Evolutionary conservation across 2,797 vertebrate species (phyloP).

Genomic region (Iguana delicatissima): DNA sequence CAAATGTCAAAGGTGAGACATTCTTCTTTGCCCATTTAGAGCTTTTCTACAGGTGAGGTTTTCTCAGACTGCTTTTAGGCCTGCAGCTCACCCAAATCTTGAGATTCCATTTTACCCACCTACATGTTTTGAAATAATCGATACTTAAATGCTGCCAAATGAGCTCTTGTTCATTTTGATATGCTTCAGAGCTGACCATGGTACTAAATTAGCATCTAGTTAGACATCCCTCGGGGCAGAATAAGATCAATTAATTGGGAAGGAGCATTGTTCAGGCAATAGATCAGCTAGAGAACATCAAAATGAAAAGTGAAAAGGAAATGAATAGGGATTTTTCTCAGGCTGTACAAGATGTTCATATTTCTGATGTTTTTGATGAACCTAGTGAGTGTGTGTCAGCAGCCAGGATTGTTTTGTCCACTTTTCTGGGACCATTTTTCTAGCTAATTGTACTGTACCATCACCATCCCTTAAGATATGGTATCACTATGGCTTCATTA

Average conservation of each 20-base stretch:
- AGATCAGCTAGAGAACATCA: slow-evolving; percentile 8
- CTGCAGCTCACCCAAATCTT: slow-evolving; percentile 7
- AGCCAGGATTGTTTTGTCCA: neutral
- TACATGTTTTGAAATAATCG: slow-evolving; percentile 8
- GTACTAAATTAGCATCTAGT: slow-evolving; percentile 62
- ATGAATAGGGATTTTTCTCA: slow-evolving; percentile 15
- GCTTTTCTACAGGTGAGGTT: neutral
- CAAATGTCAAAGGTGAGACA: neutral
- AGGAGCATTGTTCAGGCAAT: neutral
- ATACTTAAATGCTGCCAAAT: slow-evolving; percentile 16
- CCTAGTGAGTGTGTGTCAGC: neutral
- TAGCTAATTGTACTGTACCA: neutral
- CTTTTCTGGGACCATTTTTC: neutral
- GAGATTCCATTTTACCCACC: rapidly evolving
- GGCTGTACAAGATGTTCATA: slow-evolving; percentile 4
- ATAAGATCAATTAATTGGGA: slow-evolving; percentile 31
- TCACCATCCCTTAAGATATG: neutral
- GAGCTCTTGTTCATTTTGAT: slow-evolving; percentile 47
- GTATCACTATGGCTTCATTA: neutral
- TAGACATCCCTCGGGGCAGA: slow-evolving; percentile 20
- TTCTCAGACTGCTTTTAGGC: neutral
- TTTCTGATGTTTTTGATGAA: slow-evolving; percentile 30
- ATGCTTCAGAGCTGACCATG: slow-evolving; percentile 34
- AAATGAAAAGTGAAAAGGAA: slow-evolving; percentile 43
- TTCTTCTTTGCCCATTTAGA: neutral